Base-by-base conservation (phyloP, 2,888 invertebrate genomes). In the Operophtera brumata region DNA sequence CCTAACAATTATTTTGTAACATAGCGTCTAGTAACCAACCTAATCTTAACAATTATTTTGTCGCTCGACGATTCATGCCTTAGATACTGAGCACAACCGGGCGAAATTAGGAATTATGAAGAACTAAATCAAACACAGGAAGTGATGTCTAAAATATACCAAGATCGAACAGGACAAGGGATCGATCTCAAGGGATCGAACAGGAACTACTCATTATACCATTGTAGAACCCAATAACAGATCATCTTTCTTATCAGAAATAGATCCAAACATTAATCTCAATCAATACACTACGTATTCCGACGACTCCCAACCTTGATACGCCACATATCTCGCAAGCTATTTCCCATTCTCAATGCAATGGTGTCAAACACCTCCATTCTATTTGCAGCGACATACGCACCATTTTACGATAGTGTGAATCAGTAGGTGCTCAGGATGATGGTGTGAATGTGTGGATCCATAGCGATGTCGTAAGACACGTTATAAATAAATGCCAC, bases 301-400 rank as follows among this genome's bases (percentile, higher is more conserved):
- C 30, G 9, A 30, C 20, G 26, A 5, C 30, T 25, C 6, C 11
- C 12, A 25, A 45, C 40, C 13, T 48, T 53, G 42, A 46, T 37
- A 52, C 46, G 59, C 42, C 40, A 55, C 43, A 13, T 7, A 7
- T 30, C 30, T 9, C 30, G n/a, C 30, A 7, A 30, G 30, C 30
- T 30, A 52, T 28, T 30, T 46, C 28, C 47, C 51, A 51, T 44
- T 44, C 12, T 7, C 52, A 47, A 37, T 12, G 47, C 51, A 36
- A 37, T 42, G 57, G 59, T 54, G 65, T 65, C 65, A 65, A 63
- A 54, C 58, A 65, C 65, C 65, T 61, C 60, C 39, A 30, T 45
- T 60, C 63, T 65, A 65, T 65, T 63, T 61, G 56, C 49, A 45
- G 42, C 43, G 32, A 20, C 49, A 20, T 28, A 42, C 40, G 43